Evolutionary conservation across 35 echinoderm and acorn worm genomes (phyloP), one percentile per base, ranked within the genome.

Genomic region (Apostichopus parvimensis): DNA sequence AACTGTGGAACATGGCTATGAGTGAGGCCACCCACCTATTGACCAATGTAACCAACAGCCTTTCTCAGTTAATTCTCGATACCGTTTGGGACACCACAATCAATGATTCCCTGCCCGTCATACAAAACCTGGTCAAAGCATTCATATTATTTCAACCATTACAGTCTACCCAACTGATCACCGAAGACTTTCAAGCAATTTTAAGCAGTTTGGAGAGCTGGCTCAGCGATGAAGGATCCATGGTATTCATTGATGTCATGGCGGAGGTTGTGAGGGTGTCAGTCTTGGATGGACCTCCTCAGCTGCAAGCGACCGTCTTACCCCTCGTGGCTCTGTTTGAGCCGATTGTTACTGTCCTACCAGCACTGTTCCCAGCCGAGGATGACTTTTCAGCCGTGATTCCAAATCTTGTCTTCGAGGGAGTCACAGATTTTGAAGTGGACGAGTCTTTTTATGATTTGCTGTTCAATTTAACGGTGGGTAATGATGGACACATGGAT

Each of bases 391-490:
- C 80, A 66, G 54, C n/a, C 6, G 56, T 68, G 80, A 7, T 52
- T 64, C 5, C 22, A 53, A 11, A 9, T 66, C 22, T 82, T 34
- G 26, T 52, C 28, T 18, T 52, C 6, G 12, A 22, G 8, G 52
- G 79, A 17, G 45, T 5, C 13, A 20, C 15, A 12, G 26, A 77
- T 8, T 20, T 54, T 6, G 9, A 79, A 26, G 1, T 92, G 28
- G 78, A 92, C 6, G 61, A 81, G 58, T 9, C 78, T 83, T 84
- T 84, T 11, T 84, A 84, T 84, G 54, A 84, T 58, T 58, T 84
- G 56, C 57, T 84, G 15, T 20, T 84, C 4, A 84, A 84, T 59
- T 59, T 84, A 6, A 84, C 81, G 5, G 5, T 84, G 20, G 54
- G 57, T 56, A 84, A 58, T 22, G 14, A 84, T 84, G 81, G 81